These are phyloP conservation scores for Phymatocera aterrima DNA, from an alignment of 2,888 invertebrate species.

Conservation along the genomic window DNA sequence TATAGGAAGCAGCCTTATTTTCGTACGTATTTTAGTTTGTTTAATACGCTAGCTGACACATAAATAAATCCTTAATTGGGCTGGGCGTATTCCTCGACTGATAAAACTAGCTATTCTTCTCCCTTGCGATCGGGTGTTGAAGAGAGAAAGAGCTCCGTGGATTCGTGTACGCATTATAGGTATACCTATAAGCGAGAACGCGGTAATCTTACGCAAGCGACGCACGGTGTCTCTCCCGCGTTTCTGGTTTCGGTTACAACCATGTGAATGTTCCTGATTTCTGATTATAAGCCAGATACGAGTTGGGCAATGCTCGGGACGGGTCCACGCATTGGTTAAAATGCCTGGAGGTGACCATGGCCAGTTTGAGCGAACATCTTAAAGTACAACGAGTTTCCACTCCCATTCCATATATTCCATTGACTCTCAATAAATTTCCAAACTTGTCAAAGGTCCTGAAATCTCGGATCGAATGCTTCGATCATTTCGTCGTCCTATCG, in stretches of 20 bases:
- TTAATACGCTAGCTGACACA: conserved; percentile 58
- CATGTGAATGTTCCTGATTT: conserved; percentile 44
- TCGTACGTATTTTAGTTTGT: conserved; percentile 61
- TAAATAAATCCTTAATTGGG: conserved; percentile 64
- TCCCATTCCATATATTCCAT: neutral
- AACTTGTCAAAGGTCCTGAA: neutral
- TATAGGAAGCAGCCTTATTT: conserved; percentile 51
- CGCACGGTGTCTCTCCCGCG: conserved; percentile 43
- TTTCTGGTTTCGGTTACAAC: conserved; percentile 44
- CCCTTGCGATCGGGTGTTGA: conserved; percentile 19
- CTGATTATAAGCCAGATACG: conserved; percentile 43
- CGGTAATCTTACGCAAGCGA: conserved; percentile 48
- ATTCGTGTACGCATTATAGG: conserved; percentile 7
- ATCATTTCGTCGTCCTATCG: neutral
- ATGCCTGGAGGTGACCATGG: conserved; percentile 32
- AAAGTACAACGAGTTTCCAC: neutral
- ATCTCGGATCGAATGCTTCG: neutral
- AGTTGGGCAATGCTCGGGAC: conserved; percentile 38
- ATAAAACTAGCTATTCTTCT: conserved; percentile 39
- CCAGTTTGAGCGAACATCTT: conserved; percentile 28
- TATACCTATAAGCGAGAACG: conserved; percentile 25
- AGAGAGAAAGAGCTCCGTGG: neutral
- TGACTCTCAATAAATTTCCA: conserved; percentile 14
- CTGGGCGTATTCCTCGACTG: conserved; percentile 57
- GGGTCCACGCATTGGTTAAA: conserved; percentile 36